A percentile compares a stretch with the other conserved stretches of the same genome.
Evolutionary conservation across 2,797 vertebrate species (phyloP).

Genomic region (Cyprinella venusta): DNA sequence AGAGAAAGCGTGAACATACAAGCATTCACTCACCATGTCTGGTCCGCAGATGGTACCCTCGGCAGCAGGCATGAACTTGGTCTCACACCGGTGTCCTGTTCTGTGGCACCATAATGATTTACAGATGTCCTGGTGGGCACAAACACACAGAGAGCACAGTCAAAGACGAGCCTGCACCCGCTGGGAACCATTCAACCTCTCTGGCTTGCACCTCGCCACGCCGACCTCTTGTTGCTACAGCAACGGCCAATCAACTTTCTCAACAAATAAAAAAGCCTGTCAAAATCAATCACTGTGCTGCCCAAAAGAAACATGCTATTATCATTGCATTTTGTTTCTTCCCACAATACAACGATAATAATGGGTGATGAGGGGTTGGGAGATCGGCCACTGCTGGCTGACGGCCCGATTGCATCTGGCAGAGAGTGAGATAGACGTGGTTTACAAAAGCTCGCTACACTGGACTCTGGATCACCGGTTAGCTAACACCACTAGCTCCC

Average conservation of each 20-base stretch:
- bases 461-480: slow-evolving; percentile 10
- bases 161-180: slow-evolving; percentile 10
- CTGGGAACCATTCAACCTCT: slow-evolving; percentile 46
- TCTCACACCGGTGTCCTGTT: slow-evolving; percentile 93
- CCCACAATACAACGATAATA: slow-evolving; percentile 67
- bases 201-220: slow-evolving; percentile 62
- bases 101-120: slow-evolving; percentile 98
- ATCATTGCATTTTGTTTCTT: slow-evolving; percentile 69
- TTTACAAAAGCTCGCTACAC: slow-evolving; percentile 24
- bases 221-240: slow-evolving; percentile 47
- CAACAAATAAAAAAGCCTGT: slow-evolving; percentile 60
- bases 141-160: slow-evolving; percentile 46
- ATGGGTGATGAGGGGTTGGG: slow-evolving; percentile 28
- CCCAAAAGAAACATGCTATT: slow-evolving; percentile 69
- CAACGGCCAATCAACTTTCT: slow-evolving; percentile 57
- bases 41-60: slow-evolving; percentile 93
- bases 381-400: slow-evolving; percentile 63
- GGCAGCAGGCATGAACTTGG: slow-evolving; percentile 98
- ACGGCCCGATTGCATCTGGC: slow-evolving; percentile 67
- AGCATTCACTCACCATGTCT: slow-evolving; percentile 88
- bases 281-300: slow-evolving; percentile 67
- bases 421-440: slow-evolving; percentile 54
- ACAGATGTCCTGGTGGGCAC: slow-evolving; percentile 91
- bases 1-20: not conserved
- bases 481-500: slow-evolving; percentile 31